These are phyloP conservation scores for Reticulitermes speratus DNA, from an alignment of 1,140 invertebrate species.

Conservation along the genomic window DNA sequence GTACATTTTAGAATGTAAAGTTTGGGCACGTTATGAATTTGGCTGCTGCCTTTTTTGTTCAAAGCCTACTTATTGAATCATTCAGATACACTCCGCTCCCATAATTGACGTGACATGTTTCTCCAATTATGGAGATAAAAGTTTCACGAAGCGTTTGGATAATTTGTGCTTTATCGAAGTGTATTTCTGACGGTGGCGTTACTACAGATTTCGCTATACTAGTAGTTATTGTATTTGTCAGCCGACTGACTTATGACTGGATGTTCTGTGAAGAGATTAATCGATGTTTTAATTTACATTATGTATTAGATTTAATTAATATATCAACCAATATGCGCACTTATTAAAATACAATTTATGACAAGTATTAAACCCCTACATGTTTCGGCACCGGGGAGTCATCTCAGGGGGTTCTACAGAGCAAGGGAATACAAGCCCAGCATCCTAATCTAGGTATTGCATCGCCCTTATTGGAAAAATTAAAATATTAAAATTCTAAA, in stretches of 20 bases:
- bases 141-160: not conserved
- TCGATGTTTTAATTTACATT: too few relatives aligned
- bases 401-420: too few relatives aligned
- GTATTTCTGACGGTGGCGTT: not conserved
- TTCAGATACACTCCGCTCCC: not conserved
- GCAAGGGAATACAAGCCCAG: too few relatives aligned
- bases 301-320: too few relatives aligned
- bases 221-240: not conserved
- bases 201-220: too few relatives aligned
- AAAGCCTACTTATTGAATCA: not conserved
- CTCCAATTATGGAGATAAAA: not conserved
- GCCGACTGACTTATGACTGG: not conserved
- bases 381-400: too few relatives aligned
- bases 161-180: not conserved
- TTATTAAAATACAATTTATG: too few relatives aligned
- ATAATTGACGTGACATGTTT: not conserved
- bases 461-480: too few relatives aligned
- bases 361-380: too few relatives aligned
- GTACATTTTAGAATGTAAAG: not conserved
- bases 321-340: too few relatives aligned
- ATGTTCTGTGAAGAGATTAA: not conserved
- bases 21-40: not conserved
- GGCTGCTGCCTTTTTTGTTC: not conserved
- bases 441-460: too few relatives aligned
- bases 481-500: too few relatives aligned